These are phyloP conservation scores for Rhopalosiphum nymphaeae DNA, from an alignment of 2,888 invertebrate genomes.

Conservation along the genomic window DNA sequence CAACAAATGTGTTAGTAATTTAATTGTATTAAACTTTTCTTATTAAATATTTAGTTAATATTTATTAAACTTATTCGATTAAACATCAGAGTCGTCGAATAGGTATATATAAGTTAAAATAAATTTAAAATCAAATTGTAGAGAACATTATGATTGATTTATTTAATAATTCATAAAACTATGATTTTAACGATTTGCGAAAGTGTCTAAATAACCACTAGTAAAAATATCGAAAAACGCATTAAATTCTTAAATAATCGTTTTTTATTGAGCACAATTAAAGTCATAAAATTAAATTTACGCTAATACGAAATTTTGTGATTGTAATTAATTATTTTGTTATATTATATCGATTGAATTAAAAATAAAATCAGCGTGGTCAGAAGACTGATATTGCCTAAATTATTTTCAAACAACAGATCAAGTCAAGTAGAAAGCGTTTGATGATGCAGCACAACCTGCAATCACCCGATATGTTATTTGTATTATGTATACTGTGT, in stretches of 20 bases:
- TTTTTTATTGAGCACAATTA: background rate
- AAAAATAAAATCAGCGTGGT: background rate
- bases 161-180: background rate
- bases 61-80: background rate
- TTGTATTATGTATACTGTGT: no score
- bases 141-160: background rate
- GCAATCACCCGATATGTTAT: no score
- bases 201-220: background rate
- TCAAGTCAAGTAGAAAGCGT: background rate
- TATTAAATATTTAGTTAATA: slow-evolving; percentile 12
- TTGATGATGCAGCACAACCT: no score
- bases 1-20: background rate
- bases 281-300: background rate
- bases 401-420: background rate
- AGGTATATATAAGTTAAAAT: background rate
- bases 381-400: background rate
- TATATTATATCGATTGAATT: background rate
- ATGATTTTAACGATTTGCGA: background rate
- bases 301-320: background rate
- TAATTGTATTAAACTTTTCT: background rate
- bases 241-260: background rate
- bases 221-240: background rate
- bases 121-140: background rate
- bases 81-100: background rate
- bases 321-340: background rate